phyloP scores from a whole-genome alignment of 2,113 vertebrate genomes.

The Eublepharis macularius region DNA sequence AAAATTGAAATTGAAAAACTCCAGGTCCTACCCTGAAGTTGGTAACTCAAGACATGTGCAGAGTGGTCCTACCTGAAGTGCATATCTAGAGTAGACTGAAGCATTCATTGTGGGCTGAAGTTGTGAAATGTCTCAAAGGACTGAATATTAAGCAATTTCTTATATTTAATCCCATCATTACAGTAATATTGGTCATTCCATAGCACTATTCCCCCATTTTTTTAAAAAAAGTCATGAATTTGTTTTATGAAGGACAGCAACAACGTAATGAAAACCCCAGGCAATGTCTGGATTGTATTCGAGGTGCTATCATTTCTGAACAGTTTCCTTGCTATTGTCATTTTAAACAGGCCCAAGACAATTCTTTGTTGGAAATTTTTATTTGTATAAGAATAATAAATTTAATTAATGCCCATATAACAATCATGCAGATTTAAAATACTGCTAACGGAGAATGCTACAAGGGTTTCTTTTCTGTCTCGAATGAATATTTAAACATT shows the following conservation, averaged over 20 bases:
- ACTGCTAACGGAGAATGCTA: conserved; percentile 50
- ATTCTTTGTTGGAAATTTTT: conserved; percentile 39
- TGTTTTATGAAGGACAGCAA: background rate
- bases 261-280: background rate
- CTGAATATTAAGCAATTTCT: background rate
- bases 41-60: too few species aligned
- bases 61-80: too few species aligned
- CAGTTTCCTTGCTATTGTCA: conserved; percentile 33
- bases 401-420: conserved; percentile 70
- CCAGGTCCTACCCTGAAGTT: too few species aligned
- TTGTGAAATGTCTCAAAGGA: background rate
- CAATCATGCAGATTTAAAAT: conserved; percentile 65
- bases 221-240: conserved; percentile 6
- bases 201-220: background rate
- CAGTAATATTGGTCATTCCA: background rate
- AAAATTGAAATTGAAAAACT: too few species aligned
- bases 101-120: background rate
- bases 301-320: conserved; percentile 23
- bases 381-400: conserved; percentile 67
- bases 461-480: conserved; percentile 45
- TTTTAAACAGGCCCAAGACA: conserved; percentile 42
- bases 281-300: background rate
- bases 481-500: conserved; percentile 70
- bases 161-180: background rate
- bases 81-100: background rate